Percentiles rank a stretch among this genome's conserved stretches.
phyloP scores from a whole-genome alignment of 2,797 vertebrate species.

The Triplophysa yarkandensis region DNA sequence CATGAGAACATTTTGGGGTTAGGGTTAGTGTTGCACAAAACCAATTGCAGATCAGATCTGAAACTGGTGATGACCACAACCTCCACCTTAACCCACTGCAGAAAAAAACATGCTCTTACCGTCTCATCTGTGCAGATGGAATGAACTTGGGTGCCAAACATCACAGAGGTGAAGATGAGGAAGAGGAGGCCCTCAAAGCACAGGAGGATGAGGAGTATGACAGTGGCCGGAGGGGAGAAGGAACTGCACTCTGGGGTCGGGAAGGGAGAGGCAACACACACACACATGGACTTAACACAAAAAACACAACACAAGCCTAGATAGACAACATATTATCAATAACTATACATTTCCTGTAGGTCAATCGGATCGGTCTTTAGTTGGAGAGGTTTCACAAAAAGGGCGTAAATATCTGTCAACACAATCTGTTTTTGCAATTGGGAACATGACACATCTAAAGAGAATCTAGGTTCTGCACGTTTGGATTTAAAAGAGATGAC shows the following conservation, averaged over 20 bases:
- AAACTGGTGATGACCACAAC: neutral
- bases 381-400: neutral
- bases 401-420: conserved; percentile 5
- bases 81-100: conserved; percentile 12
- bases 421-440: neutral
- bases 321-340: neutral
- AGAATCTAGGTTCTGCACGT: neutral
- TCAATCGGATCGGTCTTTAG: neutral
- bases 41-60: conserved; percentile 13
- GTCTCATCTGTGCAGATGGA: conserved; percentile 99
- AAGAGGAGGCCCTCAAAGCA: conserved; percentile 98
- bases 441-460: neutral
- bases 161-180: conserved; percentile 98
- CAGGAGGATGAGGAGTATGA: conserved; percentile 96
- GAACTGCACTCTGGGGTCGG: conserved; percentile 90
- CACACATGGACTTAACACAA: conserved; percentile 54
- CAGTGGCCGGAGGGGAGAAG: conserved; percentile 95
- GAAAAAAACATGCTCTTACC: conserved; percentile 76
- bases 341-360: neutral
- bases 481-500: neutral
- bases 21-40: neutral
- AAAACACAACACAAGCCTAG: conserved; percentile 35
- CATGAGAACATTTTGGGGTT: neutral
- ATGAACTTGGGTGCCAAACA: conserved; percentile 99
- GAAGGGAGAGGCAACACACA: conserved; percentile 58